Percentiles rank a stretch among this genome's conserved stretches.
These are phyloP conservation scores for Oreochromis niloticus DNA, from an alignment of 2,113 vertebrate genomes.

Conservation along the genomic window DNA sequence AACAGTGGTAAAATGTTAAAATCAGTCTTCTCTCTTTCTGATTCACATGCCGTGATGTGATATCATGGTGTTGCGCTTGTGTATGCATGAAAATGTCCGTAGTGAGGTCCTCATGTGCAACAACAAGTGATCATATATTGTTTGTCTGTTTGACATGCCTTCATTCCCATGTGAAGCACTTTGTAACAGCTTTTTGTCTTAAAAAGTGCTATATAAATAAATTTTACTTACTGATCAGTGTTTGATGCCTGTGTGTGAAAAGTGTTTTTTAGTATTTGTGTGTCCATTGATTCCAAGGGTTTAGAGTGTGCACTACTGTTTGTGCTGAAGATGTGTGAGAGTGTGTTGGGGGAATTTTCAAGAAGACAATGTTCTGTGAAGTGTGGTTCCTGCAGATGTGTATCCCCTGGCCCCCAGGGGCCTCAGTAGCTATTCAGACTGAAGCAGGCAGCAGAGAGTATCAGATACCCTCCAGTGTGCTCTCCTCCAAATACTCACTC, in stretches of 20 bases:
- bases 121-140: not conserved
- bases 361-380: not conserved
- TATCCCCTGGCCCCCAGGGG: not conserved
- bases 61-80: not conserved
- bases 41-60: fast-evolving
- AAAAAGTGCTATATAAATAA: too few species aligned
- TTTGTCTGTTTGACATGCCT: too few species aligned
- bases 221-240: not conserved
- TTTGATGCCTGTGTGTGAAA: slow-evolving; percentile 8
- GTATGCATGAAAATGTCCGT: not conserved
- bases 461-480: not conserved
- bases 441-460: not conserved
- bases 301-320: not conserved
- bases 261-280: slow-evolving; percentile 6
- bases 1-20: not conserved
- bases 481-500: not conserved
- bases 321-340: not conserved
- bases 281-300: slow-evolving; percentile 1
- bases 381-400: slow-evolving; percentile 6
- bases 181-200: too few species aligned
- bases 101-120: not conserved
- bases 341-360: not conserved
- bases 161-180: too few species aligned
- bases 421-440: not conserved
- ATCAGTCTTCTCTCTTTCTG: not conserved